Conservation (phyloP, 2,888 invertebrate genomes). For the Danaus chrysippus region DNA sequence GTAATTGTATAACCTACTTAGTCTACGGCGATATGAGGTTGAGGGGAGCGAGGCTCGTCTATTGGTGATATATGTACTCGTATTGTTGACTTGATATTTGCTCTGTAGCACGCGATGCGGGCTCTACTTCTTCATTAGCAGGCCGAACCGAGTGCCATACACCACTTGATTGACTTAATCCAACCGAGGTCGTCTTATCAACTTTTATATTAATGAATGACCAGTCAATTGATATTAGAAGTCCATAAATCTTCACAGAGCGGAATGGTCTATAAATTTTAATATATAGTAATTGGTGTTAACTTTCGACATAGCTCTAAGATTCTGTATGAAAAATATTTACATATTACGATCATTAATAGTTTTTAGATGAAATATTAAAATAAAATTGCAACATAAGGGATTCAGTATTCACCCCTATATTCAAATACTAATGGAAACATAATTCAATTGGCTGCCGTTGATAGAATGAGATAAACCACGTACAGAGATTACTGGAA, state of each 20-base stretch:
- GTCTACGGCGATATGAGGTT: conserved; percentile 51
- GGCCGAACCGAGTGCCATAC: conserved; percentile 43
- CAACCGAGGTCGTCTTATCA: conserved; percentile 33
- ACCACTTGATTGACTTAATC: conserved; percentile 54
- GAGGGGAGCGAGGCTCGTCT: conserved; percentile 37
- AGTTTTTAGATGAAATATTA: conserved; percentile 31
- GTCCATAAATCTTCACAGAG: neutral
- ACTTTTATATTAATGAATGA: conserved; percentile 22
- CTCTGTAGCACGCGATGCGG: conserved; percentile 59
- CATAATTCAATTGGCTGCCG: conserved; percentile 73
- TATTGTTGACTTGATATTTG: conserved; percentile 52
- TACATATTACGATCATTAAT: neutral
- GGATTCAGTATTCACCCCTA: conserved; percentile 45
- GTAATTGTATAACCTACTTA: conserved; percentile 76
- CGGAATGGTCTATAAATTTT: neutral
- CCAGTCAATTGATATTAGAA: conserved; percentile 19
- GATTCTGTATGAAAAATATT: neutral
- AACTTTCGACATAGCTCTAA: neutral
- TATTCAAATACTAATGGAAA: conserved; percentile 72
- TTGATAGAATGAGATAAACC: conserved; percentile 34
- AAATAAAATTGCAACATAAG: conserved; percentile 41
- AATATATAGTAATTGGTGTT: neutral
- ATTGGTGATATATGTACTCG: conserved; percentile 68
- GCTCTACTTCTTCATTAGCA: conserved; percentile 50
- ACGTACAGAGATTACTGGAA: conserved; percentile 20